Percentiles rank a stretch among this genome's conserved stretches.
Evolutionary conservation across 2,888 invertebrate genomes (phyloP).

Genomic region (Microctonus brassicae): DNA sequence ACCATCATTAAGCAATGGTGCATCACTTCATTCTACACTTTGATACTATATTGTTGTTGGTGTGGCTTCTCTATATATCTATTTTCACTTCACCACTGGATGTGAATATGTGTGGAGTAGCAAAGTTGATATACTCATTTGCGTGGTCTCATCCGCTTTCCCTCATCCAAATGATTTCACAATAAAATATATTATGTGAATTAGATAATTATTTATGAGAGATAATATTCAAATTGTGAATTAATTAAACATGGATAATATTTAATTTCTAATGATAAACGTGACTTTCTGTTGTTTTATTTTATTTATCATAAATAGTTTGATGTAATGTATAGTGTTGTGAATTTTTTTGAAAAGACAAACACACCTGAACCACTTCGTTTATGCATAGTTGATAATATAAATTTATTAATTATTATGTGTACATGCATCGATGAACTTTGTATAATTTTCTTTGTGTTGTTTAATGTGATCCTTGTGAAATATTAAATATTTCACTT

Average conservation of each 20-base stretch:
- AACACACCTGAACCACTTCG: background rate
- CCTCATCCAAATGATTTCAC: background rate
- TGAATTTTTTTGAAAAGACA: background rate
- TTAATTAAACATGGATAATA: too few species aligned
- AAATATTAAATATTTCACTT: constrained; percentile 33
- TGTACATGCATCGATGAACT: constrained; percentile 3
- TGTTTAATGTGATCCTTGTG: background rate
- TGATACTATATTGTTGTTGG: background rate
- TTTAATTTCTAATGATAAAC: too few species aligned
- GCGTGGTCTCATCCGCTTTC: background rate
- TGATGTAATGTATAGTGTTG: background rate
- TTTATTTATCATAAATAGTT: background rate
- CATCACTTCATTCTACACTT: background rate
- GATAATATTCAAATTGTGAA: too few species aligned
- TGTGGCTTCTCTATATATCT: background rate
- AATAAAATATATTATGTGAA: background rate
- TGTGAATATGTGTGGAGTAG: background rate
- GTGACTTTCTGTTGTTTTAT: too few species aligned
- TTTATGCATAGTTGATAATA: background rate
- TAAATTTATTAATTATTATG: too few species aligned
- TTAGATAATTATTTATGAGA: too few species aligned
- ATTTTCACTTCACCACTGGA: background rate
- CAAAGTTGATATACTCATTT: constrained; percentile 15
- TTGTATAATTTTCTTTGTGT: background rate
- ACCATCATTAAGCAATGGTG: constrained; percentile 37